A percentile compares a stretch with the other conserved stretches of the same genome.
Conservation (phyloP, 2,888 invertebrate species). For the Hypomecis atomaria region DNA sequence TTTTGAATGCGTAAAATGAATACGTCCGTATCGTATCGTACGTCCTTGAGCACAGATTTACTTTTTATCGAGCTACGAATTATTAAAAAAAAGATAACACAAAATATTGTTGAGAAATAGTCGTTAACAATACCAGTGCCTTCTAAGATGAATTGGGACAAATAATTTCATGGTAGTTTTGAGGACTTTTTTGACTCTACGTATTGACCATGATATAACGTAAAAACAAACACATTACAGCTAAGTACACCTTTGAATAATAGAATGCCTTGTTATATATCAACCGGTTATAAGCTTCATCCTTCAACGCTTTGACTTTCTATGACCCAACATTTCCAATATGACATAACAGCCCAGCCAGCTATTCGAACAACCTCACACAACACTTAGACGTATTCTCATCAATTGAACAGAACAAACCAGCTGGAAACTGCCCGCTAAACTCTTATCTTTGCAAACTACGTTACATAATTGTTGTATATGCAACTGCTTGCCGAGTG, state of each 20-base stretch:
- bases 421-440: slow-evolving; percentile 17
- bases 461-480: slow-evolving; percentile 31
- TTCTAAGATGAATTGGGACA: too few relatives aligned
- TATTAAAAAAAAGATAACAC: too few relatives aligned
- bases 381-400: slow-evolving; percentile 24
- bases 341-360: slow-evolving; percentile 12
- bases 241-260: not conserved
- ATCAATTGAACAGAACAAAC: slow-evolving; percentile 27
- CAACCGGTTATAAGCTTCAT: not conserved
- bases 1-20: too few relatives aligned
- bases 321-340: slow-evolving; percentile 18
- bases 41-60: too few relatives aligned
- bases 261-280: not conserved
- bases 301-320: slow-evolving; percentile 13
- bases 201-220: too few relatives aligned
- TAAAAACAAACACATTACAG: slow-evolving; percentile 1
- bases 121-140: too few relatives aligned
- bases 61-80: too few relatives aligned
- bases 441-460: slow-evolving; percentile 39
- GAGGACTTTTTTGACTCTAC: too few relatives aligned
- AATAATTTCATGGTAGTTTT: too few relatives aligned
- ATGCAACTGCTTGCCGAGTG: slow-evolving; percentile 18
- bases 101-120: too few relatives aligned
- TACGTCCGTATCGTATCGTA: too few relatives aligned
- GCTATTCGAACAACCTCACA: slow-evolving; percentile 2